Base-by-base conservation (phyloP, 2,888 invertebrate species). In the Plemyria rubiginata region DNA sequence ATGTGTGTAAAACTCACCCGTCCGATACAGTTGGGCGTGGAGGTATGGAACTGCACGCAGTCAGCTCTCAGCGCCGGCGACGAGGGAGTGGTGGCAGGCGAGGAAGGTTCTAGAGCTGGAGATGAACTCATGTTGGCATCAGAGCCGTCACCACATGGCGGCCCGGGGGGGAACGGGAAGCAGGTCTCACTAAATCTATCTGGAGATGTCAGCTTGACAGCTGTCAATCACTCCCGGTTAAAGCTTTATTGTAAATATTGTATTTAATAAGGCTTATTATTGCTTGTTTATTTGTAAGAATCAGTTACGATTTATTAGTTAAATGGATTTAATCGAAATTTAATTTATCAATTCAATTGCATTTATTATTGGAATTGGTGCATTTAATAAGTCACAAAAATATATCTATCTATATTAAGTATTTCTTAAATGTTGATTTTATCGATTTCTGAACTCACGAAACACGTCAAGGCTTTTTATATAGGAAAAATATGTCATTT, bases 31-130 rank as follows among this genome's bases (percentile, higher is more conserved):
- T 87, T 90, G 0, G 92, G 92, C 5, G 92, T 90, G 0, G 92
- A 92, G 0, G 90, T 82, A n/a, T 90, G 87, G 57, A 89, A 87
- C 66, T 85, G 86, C 2, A 72, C 71, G 70, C 75, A 75, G 40
- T 89, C 90, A 2, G 81, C 76, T 49, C 85, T 75, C 50, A 88
- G 74, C 22, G 90, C 86, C 0, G 92, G 90, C 15, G 92, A 90
- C 7, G 92, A 88, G 0, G 92, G 92, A 4, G 88, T 88, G 55
- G 92, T 84, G 36, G 88, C 79, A 0, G 91, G 90, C 16, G 91
- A 87, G 0, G 90, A 83, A 1, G 87, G 88, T 83, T 93, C 93
- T 70, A 94, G 87, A 48, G 88, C 94, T 79, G 88, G 90, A 51
- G 94, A 94, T 38, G 91, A 93, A 86, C 88, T 92, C 91, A 81